Conservation (phyloP, 2,888 invertebrate species). For the Polietes domitor region DNA sequence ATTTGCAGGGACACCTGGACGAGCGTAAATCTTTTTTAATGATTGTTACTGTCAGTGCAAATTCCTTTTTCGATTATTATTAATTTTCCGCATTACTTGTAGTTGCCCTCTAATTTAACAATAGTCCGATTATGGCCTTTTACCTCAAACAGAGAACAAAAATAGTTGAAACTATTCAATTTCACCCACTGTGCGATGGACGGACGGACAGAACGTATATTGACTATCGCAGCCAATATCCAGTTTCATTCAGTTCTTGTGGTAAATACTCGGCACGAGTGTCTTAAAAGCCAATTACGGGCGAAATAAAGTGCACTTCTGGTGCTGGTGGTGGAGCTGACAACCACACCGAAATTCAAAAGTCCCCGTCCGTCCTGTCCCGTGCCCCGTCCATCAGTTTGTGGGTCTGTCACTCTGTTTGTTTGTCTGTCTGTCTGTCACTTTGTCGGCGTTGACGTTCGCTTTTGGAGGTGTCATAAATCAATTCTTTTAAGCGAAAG, state of each 20-base stretch:
- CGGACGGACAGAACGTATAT: background rate
- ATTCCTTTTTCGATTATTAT: too few relatives aligned
- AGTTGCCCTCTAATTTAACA: too few relatives aligned
- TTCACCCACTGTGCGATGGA: background rate
- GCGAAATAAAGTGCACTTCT: background rate
- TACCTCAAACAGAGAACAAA: too few relatives aligned
- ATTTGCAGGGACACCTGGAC: too few relatives aligned
- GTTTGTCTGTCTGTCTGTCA: background rate
- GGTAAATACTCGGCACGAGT: slow-evolving; percentile 22
- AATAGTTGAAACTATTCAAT: too few relatives aligned
- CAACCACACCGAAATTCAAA: background rate
- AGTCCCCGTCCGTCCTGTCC: too few relatives aligned
- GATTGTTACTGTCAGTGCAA: too few relatives aligned
- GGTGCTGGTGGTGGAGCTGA: background rate
- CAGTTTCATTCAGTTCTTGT: slow-evolving; percentile 36
- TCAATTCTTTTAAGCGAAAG: slow-evolving; percentile 42
- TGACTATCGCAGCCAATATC: slow-evolving; percentile 33
- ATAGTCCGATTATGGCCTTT: too few relatives aligned
- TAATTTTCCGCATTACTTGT: too few relatives aligned
- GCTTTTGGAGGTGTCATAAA: slow-evolving; percentile 52
- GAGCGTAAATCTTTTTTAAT: too few relatives aligned
- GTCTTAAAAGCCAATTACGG: slow-evolving; percentile 35
- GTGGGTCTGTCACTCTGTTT: too few relatives aligned
- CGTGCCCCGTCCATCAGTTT: background rate
- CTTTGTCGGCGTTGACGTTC: slow-evolving; percentile 31